Evolutionary conservation across 2,888 invertebrate species (phyloP).

Genomic region (Hyposoter dolosus): DNA sequence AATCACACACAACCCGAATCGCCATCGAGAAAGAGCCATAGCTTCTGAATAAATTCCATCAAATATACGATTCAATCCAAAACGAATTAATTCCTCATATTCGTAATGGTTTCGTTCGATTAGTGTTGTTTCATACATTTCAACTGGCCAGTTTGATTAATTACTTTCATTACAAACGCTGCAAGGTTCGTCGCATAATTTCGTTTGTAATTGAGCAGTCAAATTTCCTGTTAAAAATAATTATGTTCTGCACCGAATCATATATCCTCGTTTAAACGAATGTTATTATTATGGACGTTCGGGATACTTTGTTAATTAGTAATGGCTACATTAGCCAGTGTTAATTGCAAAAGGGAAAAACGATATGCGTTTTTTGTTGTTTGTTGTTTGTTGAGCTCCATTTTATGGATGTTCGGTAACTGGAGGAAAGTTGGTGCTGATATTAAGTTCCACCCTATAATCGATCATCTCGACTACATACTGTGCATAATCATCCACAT

Average conservation of each 20-base stretch:
- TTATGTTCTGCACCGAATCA: neutral
- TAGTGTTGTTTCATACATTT: neutral
- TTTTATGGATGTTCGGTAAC: neutral
- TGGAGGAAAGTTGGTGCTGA: slow-evolving; percentile 29
- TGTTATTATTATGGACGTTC: neutral
- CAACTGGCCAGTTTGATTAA: neutral
- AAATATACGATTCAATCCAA: slow-evolving; percentile 3
- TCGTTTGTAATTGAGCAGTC: neutral
- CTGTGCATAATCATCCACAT: neutral
- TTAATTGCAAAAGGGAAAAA: slow-evolving; percentile 8
- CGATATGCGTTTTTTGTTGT: neutral
- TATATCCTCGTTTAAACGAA: neutral
- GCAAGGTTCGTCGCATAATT: neutral
- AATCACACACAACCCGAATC: slow-evolving; percentile 5
- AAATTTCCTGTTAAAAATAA: neutral
- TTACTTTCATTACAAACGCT: neutral
- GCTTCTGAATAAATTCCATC: slow-evolving; percentile 1
- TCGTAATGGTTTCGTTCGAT: slow-evolving; percentile 6
- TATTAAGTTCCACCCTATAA: slow-evolving; percentile 19
- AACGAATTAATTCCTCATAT: slow-evolving; percentile 11
- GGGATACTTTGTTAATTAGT: neutral
- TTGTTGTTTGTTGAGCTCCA: neutral
- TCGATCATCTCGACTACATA: slow-evolving; percentile 1
- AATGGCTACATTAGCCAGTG: neutral
- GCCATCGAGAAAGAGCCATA: neutral